These are phyloP conservation scores for Megalonaias nervosa DNA, from an alignment of 1,140 invertebrate species.

Conservation along the genomic window DNA sequence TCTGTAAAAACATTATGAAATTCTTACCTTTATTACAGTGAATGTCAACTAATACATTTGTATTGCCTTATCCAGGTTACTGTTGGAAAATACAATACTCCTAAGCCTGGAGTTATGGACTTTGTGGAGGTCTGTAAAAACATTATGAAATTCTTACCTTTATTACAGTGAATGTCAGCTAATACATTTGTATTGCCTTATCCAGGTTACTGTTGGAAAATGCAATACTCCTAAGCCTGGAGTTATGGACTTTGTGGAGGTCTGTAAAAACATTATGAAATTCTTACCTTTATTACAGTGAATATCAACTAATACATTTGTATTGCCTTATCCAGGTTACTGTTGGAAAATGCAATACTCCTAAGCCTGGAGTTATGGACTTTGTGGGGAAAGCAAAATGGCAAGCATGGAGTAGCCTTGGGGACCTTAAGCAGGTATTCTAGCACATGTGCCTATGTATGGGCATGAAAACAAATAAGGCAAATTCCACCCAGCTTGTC, in stretches of 20 bases:
- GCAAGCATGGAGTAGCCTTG: slow-evolving; percentile 77
- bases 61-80: slow-evolving; percentile 71
- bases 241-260: slow-evolving; percentile 77
- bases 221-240: slow-evolving; percentile 75
- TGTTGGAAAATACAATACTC: slow-evolving; percentile 73
- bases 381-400: slow-evolving; percentile 78
- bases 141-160: too few relatives aligned
- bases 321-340: slow-evolving; percentile 71
- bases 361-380: slow-evolving; percentile 78
- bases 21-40: too few relatives aligned
- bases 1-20: too few relatives aligned
- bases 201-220: slow-evolving; percentile 75
- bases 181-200: background rate
- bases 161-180: too few relatives aligned
- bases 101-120: slow-evolving; percentile 78
- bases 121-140: slow-evolving; percentile 70
- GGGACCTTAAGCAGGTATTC: slow-evolving; percentile 69
- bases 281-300: too few relatives aligned
- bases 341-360: slow-evolving; percentile 73
- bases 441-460: background rate
- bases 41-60: too few relatives aligned
- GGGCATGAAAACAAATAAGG: background rate
- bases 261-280: too few relatives aligned
- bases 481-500: too few relatives aligned
- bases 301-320: too few relatives aligned